These are phyloP conservation scores for Scaptomyza pallida DNA, from an alignment of 1,140 invertebrate genomes.

Conservation along the genomic window DNA sequence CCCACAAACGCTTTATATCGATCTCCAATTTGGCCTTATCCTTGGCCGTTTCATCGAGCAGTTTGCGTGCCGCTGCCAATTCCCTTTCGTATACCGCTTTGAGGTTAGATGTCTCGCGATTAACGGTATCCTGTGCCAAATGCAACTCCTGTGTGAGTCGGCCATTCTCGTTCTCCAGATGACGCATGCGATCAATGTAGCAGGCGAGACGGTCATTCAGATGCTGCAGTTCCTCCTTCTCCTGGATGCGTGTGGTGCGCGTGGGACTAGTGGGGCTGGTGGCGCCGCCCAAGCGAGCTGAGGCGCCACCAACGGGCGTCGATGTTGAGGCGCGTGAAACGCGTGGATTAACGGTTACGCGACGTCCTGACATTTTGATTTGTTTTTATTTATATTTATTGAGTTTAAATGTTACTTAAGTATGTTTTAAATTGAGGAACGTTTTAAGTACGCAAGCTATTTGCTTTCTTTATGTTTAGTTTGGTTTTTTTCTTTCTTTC, in stretches of 20 bases:
- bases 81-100: constrained; percentile 97
- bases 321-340: constrained; percentile 78
- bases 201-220: constrained; percentile 97
- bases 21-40: constrained; percentile 97
- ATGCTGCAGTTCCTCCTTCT: constrained; percentile 96
- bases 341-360: constrained; percentile 74
- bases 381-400: constrained; percentile 15
- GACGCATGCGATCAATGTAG: constrained; percentile 97
- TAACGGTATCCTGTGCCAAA: constrained; percentile 91
- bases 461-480: constrained; percentile 12
- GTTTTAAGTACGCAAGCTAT: constrained; percentile 58
- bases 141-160: constrained; percentile 92
- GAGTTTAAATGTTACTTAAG: constrained; percentile 10
- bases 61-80: constrained; percentile 92
- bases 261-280: constrained; percentile 89
- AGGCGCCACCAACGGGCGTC: constrained; percentile 68
- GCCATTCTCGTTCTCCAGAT: constrained; percentile 95
- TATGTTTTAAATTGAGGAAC: constrained; percentile 32
- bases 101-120: constrained; percentile 93
- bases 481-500: neutral
- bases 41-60: constrained; percentile 94
- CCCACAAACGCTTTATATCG: constrained; percentile 93
- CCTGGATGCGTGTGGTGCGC: constrained; percentile 93
- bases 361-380: constrained; percentile 73
- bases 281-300: constrained; percentile 53